Evolutionary conservation across 1,140 invertebrate species (phyloP).

Genomic region (Lasioglossum baleicum): DNA sequence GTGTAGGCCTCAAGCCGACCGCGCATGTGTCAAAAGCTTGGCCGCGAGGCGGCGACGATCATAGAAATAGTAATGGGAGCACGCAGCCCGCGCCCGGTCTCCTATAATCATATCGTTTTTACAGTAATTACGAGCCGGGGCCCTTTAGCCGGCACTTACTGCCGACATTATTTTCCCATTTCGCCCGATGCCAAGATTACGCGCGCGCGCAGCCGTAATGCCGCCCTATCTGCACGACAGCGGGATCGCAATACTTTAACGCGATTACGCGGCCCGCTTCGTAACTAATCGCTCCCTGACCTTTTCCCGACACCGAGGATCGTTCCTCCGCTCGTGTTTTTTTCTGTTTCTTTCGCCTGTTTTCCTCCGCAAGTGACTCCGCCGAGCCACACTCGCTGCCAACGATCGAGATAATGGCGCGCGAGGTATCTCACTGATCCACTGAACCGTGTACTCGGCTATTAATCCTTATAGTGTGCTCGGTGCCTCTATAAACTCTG

Average conservation of each 20-base stretch:
- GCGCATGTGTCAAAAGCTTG: conserved; percentile 23
- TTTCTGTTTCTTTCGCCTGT: no score
- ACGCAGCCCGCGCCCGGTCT: conserved; percentile 4
- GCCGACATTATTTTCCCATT: conserved; percentile 64
- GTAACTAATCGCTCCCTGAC: neutral
- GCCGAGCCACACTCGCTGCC: no score
- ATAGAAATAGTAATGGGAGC: conserved; percentile 11
- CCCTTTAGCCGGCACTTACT: conserved; percentile 55
- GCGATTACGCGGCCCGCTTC: conserved; percentile 18
- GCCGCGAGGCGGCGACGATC: conserved; percentile 26
- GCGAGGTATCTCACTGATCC: no score
- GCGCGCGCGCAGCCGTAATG: conserved; percentile 30
- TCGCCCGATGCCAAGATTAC: conserved; percentile 54
- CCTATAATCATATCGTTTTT: conserved; percentile 71
- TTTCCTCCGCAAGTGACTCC: no score
- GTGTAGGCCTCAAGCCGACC: neutral
- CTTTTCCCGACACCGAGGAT: no score
- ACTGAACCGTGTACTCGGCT: no score
- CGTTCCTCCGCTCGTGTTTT: no score
- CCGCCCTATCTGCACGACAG: conserved; percentile 38
- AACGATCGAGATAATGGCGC: no score
- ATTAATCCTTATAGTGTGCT: no score
- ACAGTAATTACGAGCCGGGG: conserved; percentile 61
- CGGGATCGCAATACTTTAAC: conserved; percentile 46
- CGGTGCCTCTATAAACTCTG: no score